Evolutionary conservation across 2,888 invertebrate genomes (phyloP), one percentile per base, ranked within the genome.

Genomic region (Pristionchus japonicus): DNA sequence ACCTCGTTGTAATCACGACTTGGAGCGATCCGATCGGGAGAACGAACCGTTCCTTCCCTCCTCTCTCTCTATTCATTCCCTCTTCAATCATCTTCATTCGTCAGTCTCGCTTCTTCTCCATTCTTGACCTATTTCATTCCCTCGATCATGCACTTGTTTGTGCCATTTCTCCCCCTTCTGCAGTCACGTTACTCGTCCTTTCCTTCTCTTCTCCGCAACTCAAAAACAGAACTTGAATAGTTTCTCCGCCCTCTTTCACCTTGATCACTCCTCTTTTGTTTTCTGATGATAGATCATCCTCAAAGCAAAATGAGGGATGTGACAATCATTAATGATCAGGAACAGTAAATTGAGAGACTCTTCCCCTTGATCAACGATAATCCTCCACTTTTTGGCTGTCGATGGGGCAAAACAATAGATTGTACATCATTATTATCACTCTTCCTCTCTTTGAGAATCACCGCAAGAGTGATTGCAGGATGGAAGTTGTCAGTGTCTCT

Each of bases 301-400:
- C 27, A 64, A 64, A 64, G n/a, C 13, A 34, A 64, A 31, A 17
- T 31, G 31, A 34, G 9, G 64, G 3, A 64, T 31, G 2, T 3
- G 1, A 20, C 37, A 40, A 40, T 40, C 23, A 37, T 70, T 37
- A 70, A 70, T 37, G 23, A 23, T n/a, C 37, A 23, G 70, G 37
- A 70, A 37, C 37, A 7, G 34, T 37, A 70, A 70, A 70, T 31
- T 70, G 37, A 20, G 15, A 1, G 23, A 70, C 37, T 37, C 11
- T 40, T 37, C 70, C 70, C 17, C 64, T 9, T 70, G 67, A 67
- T 70, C 70, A 70, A 3, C 37, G 37, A 37, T 34, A 70, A 70
- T 70, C 70, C 70, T 70, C 70, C 70, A 57, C 34, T 37, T 70
- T 37, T 70, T 70, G 70, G 70, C 64, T 17, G 34, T 70, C 23